Conservation (phyloP, 2,888 invertebrate genomes). For the Oscheius myriophilus region DNA sequence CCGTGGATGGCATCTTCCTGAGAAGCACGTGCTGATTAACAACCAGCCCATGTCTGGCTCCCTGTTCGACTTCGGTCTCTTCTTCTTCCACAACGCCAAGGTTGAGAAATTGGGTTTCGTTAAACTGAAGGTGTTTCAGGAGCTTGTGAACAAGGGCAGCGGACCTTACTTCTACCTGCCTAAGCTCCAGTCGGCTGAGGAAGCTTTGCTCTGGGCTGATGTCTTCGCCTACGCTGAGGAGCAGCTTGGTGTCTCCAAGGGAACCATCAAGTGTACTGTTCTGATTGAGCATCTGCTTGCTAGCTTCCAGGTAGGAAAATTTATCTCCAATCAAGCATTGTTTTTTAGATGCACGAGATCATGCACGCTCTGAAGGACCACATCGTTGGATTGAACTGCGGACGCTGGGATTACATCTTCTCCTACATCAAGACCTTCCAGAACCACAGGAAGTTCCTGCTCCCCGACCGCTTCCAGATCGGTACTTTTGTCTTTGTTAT, state of each 20-base stretch:
- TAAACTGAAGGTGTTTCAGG: conserved; percentile 37
- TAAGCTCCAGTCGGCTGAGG: conserved; percentile 78
- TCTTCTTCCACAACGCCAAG: conserved; percentile 78
- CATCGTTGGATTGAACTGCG: conserved; percentile 80
- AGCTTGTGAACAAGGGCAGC: conserved; percentile 75
- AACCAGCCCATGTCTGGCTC: conserved; percentile 76
- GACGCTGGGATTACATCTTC: conserved; percentile 79
- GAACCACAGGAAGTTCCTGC: conserved; percentile 76
- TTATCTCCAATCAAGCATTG: not conserved
- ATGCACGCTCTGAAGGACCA: conserved; percentile 78
- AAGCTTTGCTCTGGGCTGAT: conserved; percentile 80
- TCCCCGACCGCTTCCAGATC: conserved; percentile 78
- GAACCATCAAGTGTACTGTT: conserved; percentile 80
- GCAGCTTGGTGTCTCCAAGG: conserved; percentile 75
- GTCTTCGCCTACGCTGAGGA: conserved; percentile 78
- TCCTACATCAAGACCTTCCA: conserved; percentile 71
- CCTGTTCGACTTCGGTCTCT: conserved; percentile 79
- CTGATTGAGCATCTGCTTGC: conserved; percentile 81
- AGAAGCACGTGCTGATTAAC: conserved; percentile 72
- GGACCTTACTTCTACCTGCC: conserved; percentile 82
- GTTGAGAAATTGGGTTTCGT: not conserved
- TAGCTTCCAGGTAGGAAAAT: conserved; percentile 74
- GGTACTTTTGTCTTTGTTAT: conserved; percentile 35
- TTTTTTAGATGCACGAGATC: conserved; percentile 77
- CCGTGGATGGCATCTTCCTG: conserved; percentile 81